Evolutionary conservation across 1,140 invertebrate species (phyloP).

Genomic region (Platyscapa corneri): DNA sequence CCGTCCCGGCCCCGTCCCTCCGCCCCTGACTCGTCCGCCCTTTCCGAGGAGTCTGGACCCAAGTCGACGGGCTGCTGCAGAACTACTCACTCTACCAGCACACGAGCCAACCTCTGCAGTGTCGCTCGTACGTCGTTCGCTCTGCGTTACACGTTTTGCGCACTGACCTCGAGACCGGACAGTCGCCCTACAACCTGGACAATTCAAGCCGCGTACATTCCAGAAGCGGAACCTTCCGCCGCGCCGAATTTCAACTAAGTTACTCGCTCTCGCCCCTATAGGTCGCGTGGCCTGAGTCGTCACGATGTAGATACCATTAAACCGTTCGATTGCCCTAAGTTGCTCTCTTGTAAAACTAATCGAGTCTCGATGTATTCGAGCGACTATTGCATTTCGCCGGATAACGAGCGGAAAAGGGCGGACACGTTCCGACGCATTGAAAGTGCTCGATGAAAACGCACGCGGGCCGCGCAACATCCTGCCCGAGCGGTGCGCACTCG

Average conservation of each 20-base stretch:
- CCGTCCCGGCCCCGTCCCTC: too few relatives aligned
- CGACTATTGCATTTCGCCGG: neutral
- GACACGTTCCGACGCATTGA: too few relatives aligned
- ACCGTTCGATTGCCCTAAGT: neutral
- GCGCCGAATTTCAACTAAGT: neutral
- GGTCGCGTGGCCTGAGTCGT: neutral
- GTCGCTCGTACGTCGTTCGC: neutral
- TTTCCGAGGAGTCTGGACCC: neutral
- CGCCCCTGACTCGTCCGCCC: neutral
- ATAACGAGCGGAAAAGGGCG: too few relatives aligned
- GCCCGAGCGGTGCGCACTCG: neutral
- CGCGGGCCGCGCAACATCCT: too few relatives aligned
- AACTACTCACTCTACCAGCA: neutral
- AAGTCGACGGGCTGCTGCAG: neutral
- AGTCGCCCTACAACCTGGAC: neutral
- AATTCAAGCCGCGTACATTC: neutral
- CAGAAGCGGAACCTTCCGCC: neutral
- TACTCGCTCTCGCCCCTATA: neutral
- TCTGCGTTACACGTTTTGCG: too few relatives aligned
- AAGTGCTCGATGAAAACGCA: too few relatives aligned
- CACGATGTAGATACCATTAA: neutral
- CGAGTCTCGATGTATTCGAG: neutral
- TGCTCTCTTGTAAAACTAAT: neutral
- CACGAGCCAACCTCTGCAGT: neutral
- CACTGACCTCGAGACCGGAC: too few relatives aligned